phyloP scores from a whole-genome alignment of 2,113 vertebrate genomes.

The Microtus pennsylvanicus region DNA sequence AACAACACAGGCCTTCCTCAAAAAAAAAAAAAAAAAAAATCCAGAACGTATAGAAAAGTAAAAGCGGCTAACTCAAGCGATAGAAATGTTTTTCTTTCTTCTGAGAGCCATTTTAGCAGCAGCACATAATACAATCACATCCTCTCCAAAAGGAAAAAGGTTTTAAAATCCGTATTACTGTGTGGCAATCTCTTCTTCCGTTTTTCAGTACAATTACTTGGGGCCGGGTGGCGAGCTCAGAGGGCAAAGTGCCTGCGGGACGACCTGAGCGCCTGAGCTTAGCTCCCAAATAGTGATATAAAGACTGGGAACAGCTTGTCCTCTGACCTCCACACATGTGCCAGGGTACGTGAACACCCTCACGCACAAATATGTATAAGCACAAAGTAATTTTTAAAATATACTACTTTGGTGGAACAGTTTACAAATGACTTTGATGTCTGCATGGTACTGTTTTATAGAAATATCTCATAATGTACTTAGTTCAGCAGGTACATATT shows the following conservation, averaged over 20 bases:
- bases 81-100: too few relatives aligned
- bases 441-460: background rate
- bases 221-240: too few relatives aligned
- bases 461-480: background rate
- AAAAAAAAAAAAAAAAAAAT: background rate
- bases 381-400: background rate
- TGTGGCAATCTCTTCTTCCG: background rate
- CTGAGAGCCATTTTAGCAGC: background rate
- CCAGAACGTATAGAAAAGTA: background rate
- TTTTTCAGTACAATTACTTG: background rate
- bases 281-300: background rate
- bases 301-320: background rate
- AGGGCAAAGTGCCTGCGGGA: background rate
- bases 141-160: background rate
- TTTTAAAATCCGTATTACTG: background rate
- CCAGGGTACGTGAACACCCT: too few relatives aligned
- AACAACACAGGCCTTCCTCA: background rate
- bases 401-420: background rate
- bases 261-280: background rate
- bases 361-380: background rate
- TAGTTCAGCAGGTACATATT: background rate
- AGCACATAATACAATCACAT: background rate
- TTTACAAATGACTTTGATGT: background rate
- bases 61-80: background rate
- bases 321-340: background rate